Evolutionary conservation across 2,797 vertebrate species (phyloP).

Genomic region (Onychomys torridus): DNA sequence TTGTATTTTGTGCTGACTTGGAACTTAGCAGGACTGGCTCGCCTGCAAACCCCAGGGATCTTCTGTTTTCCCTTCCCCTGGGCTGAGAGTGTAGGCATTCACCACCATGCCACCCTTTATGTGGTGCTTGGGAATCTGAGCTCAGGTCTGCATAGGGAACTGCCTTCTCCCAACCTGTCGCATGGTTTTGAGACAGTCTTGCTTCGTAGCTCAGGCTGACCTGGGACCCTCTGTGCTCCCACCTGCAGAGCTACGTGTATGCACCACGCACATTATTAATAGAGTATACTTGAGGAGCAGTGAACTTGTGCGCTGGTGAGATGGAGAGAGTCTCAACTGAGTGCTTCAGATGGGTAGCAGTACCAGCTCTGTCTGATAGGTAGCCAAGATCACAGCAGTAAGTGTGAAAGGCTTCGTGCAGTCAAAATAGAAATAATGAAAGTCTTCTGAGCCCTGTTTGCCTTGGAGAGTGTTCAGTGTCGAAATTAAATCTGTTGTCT

Average conservation of each 20-base stretch:
- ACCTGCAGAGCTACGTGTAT: background rate
- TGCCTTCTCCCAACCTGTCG: background rate
- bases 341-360: background rate
- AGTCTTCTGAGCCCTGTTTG: background rate
- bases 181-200: background rate
- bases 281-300: constrained; percentile 1
- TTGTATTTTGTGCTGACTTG: background rate
- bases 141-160: background rate
- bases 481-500: background rate
- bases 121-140: background rate
- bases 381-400: background rate
- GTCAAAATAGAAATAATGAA: background rate
- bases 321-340: background rate
- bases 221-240: background rate
- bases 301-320: constrained; percentile 1
- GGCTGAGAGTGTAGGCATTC: background rate
- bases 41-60: background rate
- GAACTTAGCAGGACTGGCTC: background rate
- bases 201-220: background rate
- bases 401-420: background rate
- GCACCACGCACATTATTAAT: background rate
- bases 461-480: background rate
- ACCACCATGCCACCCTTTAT: background rate
- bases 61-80: background rate
- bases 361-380: background rate